A percentile compares a stretch with the other conserved stretches of the same genome.
phyloP scores from a whole-genome alignment of 2,113 vertebrate species.

The Pholis gunnellus region DNA sequence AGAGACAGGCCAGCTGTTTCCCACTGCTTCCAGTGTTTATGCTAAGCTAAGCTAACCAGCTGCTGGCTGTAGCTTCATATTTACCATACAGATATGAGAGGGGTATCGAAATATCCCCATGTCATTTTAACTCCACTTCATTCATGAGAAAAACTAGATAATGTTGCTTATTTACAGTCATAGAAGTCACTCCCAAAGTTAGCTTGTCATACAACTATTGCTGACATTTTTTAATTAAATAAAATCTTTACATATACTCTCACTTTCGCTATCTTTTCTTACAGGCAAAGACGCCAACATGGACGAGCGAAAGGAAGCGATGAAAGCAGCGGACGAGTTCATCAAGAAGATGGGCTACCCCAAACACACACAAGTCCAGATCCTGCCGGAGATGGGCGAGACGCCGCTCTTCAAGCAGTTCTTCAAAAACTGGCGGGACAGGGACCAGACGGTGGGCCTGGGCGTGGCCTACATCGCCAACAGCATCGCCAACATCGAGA shows the following conservation, averaged over 20 bases:
- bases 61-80: no score
- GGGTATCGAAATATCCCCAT: background rate
- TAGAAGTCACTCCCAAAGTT: background rate
- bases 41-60: no score
- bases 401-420: conserved; percentile 99
- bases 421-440: conserved; percentile 98
- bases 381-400: conserved; percentile 94
- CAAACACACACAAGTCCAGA: conserved; percentile 94
- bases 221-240: background rate
- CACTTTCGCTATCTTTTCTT: background rate
- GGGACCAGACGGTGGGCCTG: conserved; percentile 91
- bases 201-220: background rate
- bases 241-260: background rate
- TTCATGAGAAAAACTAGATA: background rate
- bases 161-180: background rate
- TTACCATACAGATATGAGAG: no score
- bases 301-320: conserved; percentile 92
- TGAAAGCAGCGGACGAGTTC: conserved; percentile 94
- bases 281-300: conserved; percentile 91
- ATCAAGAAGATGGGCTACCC: conserved; percentile 97
- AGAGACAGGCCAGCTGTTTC: background rate
- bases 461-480: conserved; percentile 92
- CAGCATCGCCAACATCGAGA: conserved; percentile 93
- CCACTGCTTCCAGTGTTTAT: background rate
- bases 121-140: background rate